Conservation (phyloP, 2,113 vertebrate genomes). For the Merops nubicus region DNA sequence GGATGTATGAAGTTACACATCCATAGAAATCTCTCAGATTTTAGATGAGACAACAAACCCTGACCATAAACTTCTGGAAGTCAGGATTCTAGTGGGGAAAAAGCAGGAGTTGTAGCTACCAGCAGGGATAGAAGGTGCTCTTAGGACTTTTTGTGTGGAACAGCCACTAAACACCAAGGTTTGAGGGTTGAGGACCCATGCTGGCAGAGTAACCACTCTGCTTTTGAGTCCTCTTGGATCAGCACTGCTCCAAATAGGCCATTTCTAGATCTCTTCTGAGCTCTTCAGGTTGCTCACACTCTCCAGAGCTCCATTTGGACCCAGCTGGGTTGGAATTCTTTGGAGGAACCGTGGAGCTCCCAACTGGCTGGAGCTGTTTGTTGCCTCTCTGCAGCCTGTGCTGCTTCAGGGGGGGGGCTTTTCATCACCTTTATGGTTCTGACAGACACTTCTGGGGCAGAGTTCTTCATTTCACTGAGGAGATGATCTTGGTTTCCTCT, state of each 20-base stretch:
- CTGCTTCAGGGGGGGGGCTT: not conserved
- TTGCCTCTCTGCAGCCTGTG: not conserved
- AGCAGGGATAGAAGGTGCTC: not conserved
- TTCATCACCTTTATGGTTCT: slow-evolving; percentile 10
- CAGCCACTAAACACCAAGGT: not conserved
- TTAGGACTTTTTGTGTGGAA: too few species aligned
- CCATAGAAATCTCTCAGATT: not conserved
- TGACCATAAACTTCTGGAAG: not conserved
- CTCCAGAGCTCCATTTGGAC: not conserved
- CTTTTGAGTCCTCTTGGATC: slow-evolving; percentile 37
- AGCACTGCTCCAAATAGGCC: not conserved
- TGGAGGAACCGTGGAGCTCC: not conserved
- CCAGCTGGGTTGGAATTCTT: not conserved
- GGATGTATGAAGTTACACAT: not conserved
- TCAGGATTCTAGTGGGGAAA: not conserved
- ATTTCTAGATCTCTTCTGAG: not conserved
- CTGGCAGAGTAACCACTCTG: not conserved
- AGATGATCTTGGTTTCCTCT: not conserved
- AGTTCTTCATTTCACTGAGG: slow-evolving; percentile 30
- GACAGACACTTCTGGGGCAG: slow-evolving; percentile 27
- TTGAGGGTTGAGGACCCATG: not conserved
- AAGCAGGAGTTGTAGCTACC: not conserved
- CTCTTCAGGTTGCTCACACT: not conserved
- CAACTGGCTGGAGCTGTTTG: not conserved
- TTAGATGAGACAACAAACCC: not conserved